Conservation (phyloP, 1,140 invertebrate genomes). For the Euglossa dilemma region DNA sequence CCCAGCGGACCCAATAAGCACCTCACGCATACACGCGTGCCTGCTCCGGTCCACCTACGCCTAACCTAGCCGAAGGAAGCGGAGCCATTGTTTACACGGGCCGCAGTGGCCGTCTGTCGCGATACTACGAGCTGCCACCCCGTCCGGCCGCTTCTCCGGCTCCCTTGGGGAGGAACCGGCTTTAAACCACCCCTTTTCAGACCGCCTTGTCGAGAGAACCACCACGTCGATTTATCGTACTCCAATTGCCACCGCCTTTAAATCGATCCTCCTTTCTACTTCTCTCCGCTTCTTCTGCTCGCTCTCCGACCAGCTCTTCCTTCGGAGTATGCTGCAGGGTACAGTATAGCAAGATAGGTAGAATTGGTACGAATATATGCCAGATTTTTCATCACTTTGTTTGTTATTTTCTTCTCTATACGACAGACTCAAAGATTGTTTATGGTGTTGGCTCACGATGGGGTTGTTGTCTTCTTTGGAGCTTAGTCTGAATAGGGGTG, state of each 20-base stretch:
- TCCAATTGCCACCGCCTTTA: conserved; percentile 29
- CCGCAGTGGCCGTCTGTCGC: conserved; percentile 78
- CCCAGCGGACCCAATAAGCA: conserved; percentile 81
- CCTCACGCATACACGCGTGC: conserved; percentile 70
- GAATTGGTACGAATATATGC: too few species aligned
- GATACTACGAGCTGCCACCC: conserved; percentile 63
- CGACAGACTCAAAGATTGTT: too few species aligned
- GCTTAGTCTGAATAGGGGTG: too few species aligned
- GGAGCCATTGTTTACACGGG: conserved; percentile 78
- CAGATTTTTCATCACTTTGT: too few species aligned
- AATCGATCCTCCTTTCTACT: conserved; percentile 32
- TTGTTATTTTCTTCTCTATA: too few species aligned
- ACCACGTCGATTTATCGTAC: conserved; percentile 59
- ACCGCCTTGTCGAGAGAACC: conserved; percentile 5
- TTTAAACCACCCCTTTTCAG: conserved; percentile 54
- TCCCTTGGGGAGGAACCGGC: conserved; percentile 44
- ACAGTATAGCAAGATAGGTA: too few species aligned
- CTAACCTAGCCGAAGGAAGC: conserved; percentile 71
- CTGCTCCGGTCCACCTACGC: conserved; percentile 67
- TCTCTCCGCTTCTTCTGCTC: background rate
- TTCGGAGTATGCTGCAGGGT: too few species aligned
- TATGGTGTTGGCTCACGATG: too few species aligned
- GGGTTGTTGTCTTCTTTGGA: too few species aligned
- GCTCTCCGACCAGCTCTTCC: too few species aligned
- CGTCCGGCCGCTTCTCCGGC: background rate